phyloP scores from a whole-genome alignment of 2,888 invertebrate species.

The Hesperia comma region DNA sequence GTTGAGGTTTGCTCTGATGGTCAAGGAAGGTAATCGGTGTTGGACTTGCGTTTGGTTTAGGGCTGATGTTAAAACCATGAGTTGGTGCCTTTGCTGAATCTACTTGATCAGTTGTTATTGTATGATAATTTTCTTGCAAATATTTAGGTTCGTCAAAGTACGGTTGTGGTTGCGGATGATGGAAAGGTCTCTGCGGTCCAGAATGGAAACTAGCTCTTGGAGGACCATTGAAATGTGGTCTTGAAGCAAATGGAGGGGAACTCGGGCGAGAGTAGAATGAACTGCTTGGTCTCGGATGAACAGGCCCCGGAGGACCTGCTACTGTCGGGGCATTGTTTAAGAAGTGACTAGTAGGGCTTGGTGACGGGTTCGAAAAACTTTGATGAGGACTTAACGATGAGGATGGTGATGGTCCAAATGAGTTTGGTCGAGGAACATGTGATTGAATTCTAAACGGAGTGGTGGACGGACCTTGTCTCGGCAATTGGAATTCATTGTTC shows the following conservation, averaged over 20 bases:
- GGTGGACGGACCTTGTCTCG: constrained; percentile 70
- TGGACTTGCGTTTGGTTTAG: constrained; percentile 65
- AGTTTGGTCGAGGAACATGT: constrained; percentile 60
- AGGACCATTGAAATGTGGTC: constrained; percentile 73
- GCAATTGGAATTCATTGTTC: constrained; percentile 73
- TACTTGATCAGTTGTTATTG: constrained; percentile 78
- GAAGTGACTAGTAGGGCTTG: constrained; percentile 61
- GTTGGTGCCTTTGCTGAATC: constrained; percentile 71
- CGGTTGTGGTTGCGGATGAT: constrained; percentile 66
- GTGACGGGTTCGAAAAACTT: constrained; percentile 62
- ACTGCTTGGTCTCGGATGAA: constrained; percentile 65
- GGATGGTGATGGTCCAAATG: constrained; percentile 64
- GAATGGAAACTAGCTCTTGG: constrained; percentile 74
- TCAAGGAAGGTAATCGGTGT: constrained; percentile 67
- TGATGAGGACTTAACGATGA: constrained; percentile 59
- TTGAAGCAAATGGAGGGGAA: constrained; percentile 60
- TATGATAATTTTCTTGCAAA: constrained; percentile 81
- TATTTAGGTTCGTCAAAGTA: constrained; percentile 81
- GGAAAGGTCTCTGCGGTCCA: constrained; percentile 82
- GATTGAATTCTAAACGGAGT: constrained; percentile 69
- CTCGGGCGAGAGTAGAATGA: constrained; percentile 65
- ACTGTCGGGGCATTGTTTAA: constrained; percentile 58
- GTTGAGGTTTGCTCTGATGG: constrained; percentile 63
- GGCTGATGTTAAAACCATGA: constrained; percentile 62
- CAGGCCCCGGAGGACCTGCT: constrained; percentile 63